These are phyloP conservation scores for Scaptomyza graminum DNA, from an alignment of 1,140 invertebrate species.

Conservation along the genomic window DNA sequence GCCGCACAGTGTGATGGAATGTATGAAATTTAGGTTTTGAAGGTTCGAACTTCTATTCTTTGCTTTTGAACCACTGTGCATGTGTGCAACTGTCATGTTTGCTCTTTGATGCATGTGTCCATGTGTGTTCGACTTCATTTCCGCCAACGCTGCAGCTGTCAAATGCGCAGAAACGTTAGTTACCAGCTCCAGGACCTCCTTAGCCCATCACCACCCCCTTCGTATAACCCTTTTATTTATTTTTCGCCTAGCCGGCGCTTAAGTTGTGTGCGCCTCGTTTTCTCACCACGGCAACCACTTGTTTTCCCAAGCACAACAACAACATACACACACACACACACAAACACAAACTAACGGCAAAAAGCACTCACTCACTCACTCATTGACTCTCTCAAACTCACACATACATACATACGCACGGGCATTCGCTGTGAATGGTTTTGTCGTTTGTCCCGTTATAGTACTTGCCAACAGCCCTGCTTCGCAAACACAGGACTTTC, in stretches of 20 bases:
- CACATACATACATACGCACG: slow-evolving; percentile 7
- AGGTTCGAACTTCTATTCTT: neutral
- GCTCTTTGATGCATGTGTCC: slow-evolving; percentile 53
- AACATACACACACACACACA: slow-evolving; percentile 46
- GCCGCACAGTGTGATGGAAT: slow-evolving; percentile 6
- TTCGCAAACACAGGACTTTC: slow-evolving; percentile 44
- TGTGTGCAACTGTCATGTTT: slow-evolving; percentile 65
- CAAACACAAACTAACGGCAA: no score
- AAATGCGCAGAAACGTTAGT: slow-evolving; percentile 35
- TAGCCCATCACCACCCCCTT: neutral
- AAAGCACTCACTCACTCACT: slow-evolving; percentile 13
- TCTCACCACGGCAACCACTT: slow-evolving; percentile 83
- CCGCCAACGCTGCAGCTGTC: slow-evolving; percentile 56
- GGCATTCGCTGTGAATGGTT: slow-evolving; percentile 27
- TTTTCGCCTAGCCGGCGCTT: slow-evolving; percentile 34
- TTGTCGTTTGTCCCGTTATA: slow-evolving; percentile 31
- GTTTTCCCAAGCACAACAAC: slow-evolving; percentile 83
- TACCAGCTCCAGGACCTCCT: no score
- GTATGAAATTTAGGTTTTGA: neutral
- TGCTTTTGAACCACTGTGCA: neutral
- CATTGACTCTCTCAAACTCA: slow-evolving; percentile 10
- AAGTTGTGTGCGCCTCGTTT: slow-evolving; percentile 54
- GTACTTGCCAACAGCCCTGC: slow-evolving; percentile 26
- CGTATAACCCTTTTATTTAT: neutral
- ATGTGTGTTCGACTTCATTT: slow-evolving; percentile 39